Conservation (phyloP, 2,797 vertebrate genomes). For the Leptoclinus maculatus region DNA sequence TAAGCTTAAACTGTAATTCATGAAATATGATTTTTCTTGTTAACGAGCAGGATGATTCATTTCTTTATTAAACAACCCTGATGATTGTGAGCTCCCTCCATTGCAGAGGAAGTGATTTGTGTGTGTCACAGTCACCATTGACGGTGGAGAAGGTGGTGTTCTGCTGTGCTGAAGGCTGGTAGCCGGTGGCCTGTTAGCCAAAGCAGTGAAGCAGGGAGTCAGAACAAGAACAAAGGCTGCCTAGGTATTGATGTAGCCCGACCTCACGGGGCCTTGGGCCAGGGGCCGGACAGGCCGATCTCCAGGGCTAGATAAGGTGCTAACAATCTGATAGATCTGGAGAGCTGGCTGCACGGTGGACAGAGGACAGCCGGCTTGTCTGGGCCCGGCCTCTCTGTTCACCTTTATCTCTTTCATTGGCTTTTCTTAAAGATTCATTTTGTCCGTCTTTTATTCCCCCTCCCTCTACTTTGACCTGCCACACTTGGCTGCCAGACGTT, state of each 20-base stretch:
- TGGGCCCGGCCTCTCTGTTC: constrained; percentile 29
- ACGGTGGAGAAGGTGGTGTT: constrained; percentile 53
- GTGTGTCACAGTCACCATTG: constrained; percentile 60
- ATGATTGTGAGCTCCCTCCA: constrained; percentile 2
- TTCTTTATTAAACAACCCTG: constrained; percentile 9
- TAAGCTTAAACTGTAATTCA: neutral
- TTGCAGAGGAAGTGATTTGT: constrained; percentile 43
- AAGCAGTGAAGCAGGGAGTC: constrained; percentile 83
- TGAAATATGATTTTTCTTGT: neutral
- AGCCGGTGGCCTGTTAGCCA: constrained; percentile 65
- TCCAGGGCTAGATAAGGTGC: constrained; percentile 91
- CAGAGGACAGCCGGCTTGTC: constrained; percentile 52
- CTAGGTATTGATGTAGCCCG: constrained; percentile 86
- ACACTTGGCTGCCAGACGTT: constrained; percentile 33
- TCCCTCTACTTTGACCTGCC: constrained; percentile 67
- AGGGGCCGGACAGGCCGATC: constrained; percentile 85
- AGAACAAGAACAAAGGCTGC: constrained; percentile 81
- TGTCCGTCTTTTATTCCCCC: constrained; percentile 58
- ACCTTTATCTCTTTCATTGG: constrained; percentile 82
- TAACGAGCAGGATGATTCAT: neutral
- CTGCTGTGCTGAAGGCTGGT: constrained; percentile 41
- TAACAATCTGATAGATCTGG: constrained; percentile 88
- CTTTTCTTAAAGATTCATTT: constrained; percentile 46
- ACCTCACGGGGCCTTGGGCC: constrained; percentile 81
- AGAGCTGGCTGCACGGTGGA: constrained; percentile 79